Evolutionary conservation across 1,140 invertebrate genomes (phyloP).

Genomic region (Nomia melanderi): DNA sequence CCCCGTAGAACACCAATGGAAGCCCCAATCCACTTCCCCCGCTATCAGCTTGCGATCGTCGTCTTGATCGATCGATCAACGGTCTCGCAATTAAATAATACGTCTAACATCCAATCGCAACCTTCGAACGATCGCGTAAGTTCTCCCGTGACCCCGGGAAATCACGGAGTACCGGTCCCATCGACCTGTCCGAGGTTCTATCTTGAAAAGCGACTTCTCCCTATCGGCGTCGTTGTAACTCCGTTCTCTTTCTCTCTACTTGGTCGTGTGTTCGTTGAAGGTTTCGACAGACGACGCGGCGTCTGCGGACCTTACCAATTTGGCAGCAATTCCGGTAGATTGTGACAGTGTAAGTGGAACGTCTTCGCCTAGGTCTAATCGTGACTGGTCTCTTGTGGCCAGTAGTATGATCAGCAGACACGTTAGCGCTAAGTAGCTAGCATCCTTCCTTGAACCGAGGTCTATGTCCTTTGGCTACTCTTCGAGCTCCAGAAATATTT

Average conservation of each 20-base stretch:
- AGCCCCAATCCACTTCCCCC: conserved; percentile 19
- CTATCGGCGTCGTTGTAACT: not conserved
- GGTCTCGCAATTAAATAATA: not conserved
- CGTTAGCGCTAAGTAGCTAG: not conserved
- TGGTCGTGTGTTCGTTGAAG: conserved; percentile 19
- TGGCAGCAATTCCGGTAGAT: conserved; percentile 4
- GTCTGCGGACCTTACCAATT: not conserved
- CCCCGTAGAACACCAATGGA: conserved; percentile 10
- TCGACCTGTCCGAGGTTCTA: not conserved
- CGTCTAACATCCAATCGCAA: not conserved
- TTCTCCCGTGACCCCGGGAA: not conserved
- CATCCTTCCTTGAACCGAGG: too few relatives aligned
- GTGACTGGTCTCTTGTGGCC: not conserved
- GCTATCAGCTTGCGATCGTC: not conserved
- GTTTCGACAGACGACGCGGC: not conserved
- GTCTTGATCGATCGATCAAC: not conserved
- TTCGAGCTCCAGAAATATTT: too few relatives aligned
- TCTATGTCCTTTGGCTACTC: too few relatives aligned
- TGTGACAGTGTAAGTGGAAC: not conserved
- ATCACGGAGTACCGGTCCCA: not conserved
- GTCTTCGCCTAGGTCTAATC: not conserved
- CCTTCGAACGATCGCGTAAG: not conserved
- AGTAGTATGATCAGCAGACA: conserved; percentile 13
- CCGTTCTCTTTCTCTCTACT: too few relatives aligned
- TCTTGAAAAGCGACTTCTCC: not conserved